Evolutionary conservation across 2,888 invertebrate genomes (phyloP).

Genomic region (Synanthedon formicaeformis): DNA sequence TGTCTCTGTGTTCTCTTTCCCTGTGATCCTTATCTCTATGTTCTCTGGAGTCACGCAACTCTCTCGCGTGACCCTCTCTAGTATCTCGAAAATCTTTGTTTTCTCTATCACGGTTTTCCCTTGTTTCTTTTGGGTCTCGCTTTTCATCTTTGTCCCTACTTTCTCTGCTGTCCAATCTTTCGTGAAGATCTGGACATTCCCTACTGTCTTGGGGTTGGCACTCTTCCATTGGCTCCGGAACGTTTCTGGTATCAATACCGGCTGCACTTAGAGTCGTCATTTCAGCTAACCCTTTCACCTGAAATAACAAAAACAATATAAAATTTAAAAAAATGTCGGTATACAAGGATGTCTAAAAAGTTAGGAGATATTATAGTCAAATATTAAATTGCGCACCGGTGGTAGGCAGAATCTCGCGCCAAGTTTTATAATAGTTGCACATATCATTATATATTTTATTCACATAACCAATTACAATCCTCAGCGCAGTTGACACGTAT

Average conservation of each 20-base stretch:
- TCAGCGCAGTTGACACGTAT: too few species aligned
- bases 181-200: constrained; percentile 43
- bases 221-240: constrained; percentile 65
- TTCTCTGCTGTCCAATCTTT: constrained; percentile 44
- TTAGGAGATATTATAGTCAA: too few species aligned
- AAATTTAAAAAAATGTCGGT: too few species aligned
- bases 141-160: constrained; percentile 49
- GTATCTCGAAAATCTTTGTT: constrained; percentile 40
- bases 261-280: constrained; percentile 86
- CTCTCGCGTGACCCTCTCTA: constrained; percentile 37
- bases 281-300: constrained; percentile 91
- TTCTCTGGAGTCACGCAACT: constrained; percentile 50
- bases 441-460: too few species aligned
- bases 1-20: constrained; percentile 45
- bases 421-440: too few species aligned
- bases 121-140: constrained; percentile 40
- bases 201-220: constrained; percentile 46
- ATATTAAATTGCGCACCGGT: too few species aligned
- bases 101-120: constrained; percentile 45
- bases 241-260: constrained; percentile 63
- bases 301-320: constrained; percentile 11
- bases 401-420: too few species aligned
- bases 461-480: too few species aligned
- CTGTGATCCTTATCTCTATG: constrained; percentile 28
- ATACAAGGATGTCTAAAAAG: too few species aligned